Evolutionary conservation across 2,113 vertebrate species (phyloP).

Genomic region (Entelurus aequoreus): DNA sequence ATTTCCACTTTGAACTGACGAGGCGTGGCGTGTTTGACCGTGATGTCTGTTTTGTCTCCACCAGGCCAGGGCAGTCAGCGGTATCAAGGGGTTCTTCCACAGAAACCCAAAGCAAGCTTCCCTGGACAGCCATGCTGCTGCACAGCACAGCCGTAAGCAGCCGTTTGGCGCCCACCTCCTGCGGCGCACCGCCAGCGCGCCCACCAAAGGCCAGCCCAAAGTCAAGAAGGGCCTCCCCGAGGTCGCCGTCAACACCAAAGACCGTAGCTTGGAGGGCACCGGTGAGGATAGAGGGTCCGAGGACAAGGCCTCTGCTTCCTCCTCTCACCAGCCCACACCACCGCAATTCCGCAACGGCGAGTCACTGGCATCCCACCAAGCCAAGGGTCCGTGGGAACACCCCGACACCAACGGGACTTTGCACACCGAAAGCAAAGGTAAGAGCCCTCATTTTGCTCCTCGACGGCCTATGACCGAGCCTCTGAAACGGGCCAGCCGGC

Average conservation of each 20-base stretch:
- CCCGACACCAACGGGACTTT: conserved; percentile 71
- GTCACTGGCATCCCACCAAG: conserved; percentile 45
- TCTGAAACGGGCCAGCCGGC: conserved; percentile 70
- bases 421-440: conserved; percentile 84
- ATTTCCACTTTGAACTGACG: background rate
- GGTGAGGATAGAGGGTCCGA: conserved; percentile 73
- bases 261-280: conserved; percentile 78
- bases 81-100: conserved; percentile 97
- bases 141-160: conserved; percentile 82
- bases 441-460: conserved; percentile 64
- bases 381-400: conserved; percentile 46
- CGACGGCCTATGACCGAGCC: conserved; percentile 78
- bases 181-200: conserved; percentile 91
- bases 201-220: conserved; percentile 90
- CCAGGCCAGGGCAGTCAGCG: conserved; percentile 86
- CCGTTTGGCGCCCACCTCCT: conserved; percentile 91
- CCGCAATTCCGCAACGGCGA: conserved; percentile 71
- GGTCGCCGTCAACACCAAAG: conserved; percentile 82
- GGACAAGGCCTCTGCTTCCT: conserved; percentile 59
- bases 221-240: conserved; percentile 84
- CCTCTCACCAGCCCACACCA: conserved; percentile 50
- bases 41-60: conserved; percentile 48
- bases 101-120: conserved; percentile 96
- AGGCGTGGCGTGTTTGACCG: conserved; percentile 19
- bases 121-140: conserved; percentile 99